Base-by-base conservation (phyloP, 1,140 invertebrate genomes). In the Teleogryllus occipitalis region DNA sequence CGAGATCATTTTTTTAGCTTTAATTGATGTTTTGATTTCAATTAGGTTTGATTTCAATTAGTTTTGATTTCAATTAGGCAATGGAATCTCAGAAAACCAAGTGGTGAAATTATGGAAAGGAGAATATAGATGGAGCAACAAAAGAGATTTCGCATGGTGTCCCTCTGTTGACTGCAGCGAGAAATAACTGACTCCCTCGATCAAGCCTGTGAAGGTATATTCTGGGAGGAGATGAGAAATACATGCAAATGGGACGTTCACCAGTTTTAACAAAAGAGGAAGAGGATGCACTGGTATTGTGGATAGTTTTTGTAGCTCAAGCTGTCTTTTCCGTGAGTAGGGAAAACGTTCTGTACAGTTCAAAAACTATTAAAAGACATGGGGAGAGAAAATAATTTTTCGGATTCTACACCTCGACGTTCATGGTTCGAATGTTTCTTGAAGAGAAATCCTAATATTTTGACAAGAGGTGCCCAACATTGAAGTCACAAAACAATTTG, bases 351-450 rank as follows among this genome's bases (percentile, higher is more conserved):
- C 74, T 82, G 22, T 21, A 80, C 49, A 75, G 82, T 82, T 7
- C 74, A 80, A 74, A 78, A 82, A 39, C 76, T 82, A 2, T 49
- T 82, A 2, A 75, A 76, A 27, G 48, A 21, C 18, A 74, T 65
- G 3, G 27, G 75, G 18, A 80, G 77, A 78, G 21, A 80, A 78
- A 78, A 65, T 54, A 76, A 81, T 22, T 82, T 82, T 74, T 81
- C 75, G 54, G 78, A 82, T 49, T 65, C 72, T 47, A 7, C 77
- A 74, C 81, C 82, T 27, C 77, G 82, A 21, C 79, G 77, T 49
- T 82, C 75, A 77, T 82, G 81, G 81, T 82, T 79, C 76, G 39
- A 54, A 7, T 18, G 21, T 18, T 82, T 82, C 76, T 22, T 82
- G 47, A 47, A 54, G 27, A 47, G 80, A 47, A 47, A 82, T 79